Base-by-base conservation (phyloP, 2,113 vertebrate species). In the Uria aalge region DNA sequence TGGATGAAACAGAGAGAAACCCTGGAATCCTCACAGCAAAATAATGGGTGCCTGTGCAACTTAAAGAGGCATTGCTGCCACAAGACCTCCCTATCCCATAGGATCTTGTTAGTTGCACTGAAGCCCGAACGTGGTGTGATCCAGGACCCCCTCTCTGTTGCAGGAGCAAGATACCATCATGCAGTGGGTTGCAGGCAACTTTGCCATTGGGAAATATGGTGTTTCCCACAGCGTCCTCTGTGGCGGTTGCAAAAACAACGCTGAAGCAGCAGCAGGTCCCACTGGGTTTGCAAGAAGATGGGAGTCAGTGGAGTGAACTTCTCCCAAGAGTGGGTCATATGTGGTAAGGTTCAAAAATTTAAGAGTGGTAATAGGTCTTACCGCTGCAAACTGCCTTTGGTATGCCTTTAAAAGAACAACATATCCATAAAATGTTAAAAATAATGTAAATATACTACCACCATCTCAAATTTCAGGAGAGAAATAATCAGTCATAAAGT, bases 101-200 rank as follows among this genome's bases (percentile, higher is more conserved):
- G 21, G 0, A 2, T 45, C 48, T 30, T 22, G 3, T 23, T 48
- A 40, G 64, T 18, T 0, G 1, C n/a, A 12, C 30, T 41, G 30
- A 48, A 67, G 21, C 5, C 52, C 75, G 23, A 82, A 62, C 4
- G 6, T 8, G 6, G 12, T 48, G 29, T 30, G 59, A 81, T 21
- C 23, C 20, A 79, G 66, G 26, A 83, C 6, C 4, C 38, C 2
- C 6, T 30, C 32, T 23, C 3, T 29, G 7, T 12, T 84, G 57
- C 29, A 64, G 21, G 73, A 64, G 52, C 26, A 82, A 85, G 11
- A 11, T 15, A 64, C 5, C 26, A 50, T 9, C 32, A 71, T 1
- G 4, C 18, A 62, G 14, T 14, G 38, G 59, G 52, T 4, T 8
- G 29, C 22, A 60, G 43, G 15, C 9, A 56, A 47, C 29, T 38